Base-by-base conservation (phyloP, 2,888 invertebrate species). In the Leistus spinibarbis region DNA sequence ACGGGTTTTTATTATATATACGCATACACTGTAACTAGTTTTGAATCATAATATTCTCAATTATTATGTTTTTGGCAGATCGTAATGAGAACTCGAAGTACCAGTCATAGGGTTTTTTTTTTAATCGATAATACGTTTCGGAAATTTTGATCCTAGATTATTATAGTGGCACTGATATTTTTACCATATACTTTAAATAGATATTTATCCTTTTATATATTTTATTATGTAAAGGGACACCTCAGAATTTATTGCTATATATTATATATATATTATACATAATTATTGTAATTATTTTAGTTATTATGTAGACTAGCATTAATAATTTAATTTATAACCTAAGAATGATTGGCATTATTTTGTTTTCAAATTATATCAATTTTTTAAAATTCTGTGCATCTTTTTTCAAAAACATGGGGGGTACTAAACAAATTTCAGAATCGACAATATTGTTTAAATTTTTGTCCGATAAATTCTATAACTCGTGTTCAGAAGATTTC, bases 271-370 rank as follows among this genome's bases (percentile, higher is more conserved):
- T 69, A 69, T 56, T 69, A 69, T 60, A 69, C 62, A 70, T 69
- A 69, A 60, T 66, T 73, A 73, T 73, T 73, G 73, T 73, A 73
- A 72, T 72, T 72, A 72, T 72, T 57, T 73, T 73, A 73, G 73
- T 73, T 73, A 73, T 60, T 53, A 60, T 73, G 23, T 69, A 73
- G 73, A 67, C 56, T 73, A 73, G 73, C 60, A 73, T 73, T 73
- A 73, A 67, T 73, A 73, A 73, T 73, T 73, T 73, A 73, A 73
- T 73, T 73, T 73, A 67, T 73, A 73, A 73, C 73, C 67, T 73
- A 73, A 73, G 73, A 71, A 71, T 71, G 71, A 73, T 73, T 73
- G 73, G 73, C 73, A 73, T 73, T 67, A 73, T 73, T 67, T 73
- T 73, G 73, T 73, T 73, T 73, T 73, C 67, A 73, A 73, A 73